Base-by-base conservation (phyloP, 2,888 invertebrate genomes). In the Netelia melanura region DNA sequence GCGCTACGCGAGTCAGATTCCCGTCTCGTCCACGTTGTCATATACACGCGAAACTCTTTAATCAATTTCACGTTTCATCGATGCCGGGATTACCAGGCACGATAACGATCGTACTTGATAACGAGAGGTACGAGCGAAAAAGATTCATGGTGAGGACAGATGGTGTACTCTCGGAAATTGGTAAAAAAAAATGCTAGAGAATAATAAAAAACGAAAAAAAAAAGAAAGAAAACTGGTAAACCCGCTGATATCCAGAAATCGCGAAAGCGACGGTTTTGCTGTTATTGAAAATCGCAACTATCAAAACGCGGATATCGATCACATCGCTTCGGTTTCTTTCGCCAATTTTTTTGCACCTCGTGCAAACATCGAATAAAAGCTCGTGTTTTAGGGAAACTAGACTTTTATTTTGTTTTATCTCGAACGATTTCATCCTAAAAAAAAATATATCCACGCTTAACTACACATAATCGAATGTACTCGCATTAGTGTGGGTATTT, bases 51-150 rank as follows among this genome's bases (percentile, higher is more conserved):
- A 58, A 58, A 58, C n/a, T 62, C 52, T 70, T 52, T 78, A 30
- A 61, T 78, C 77, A 64, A 67, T 78, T 78, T 68, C 44, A 48
- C 43, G 68, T 68, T 78, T 78, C 77, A 48, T 62, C 68, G 68
- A 62, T 67, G 48, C 25, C 25, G 44, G 61, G 68, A 70, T 78
- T 78, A 78, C 78, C 14, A 62, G 17, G 48, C 48, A 17, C 68
- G 68, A 78, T 70, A 78, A 78, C 78, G 78, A 78, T 70, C 70
- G n/a, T 14, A 43, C 11, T 30, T 52, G 78, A 78, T 70, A 61
- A 70, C 70, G 70, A 38, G 68, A 70, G 68, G 38, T 25, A 38
- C 23, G 23, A 68, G 11, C 30, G 44, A 68, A 30, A 68, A 68
- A 30, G 25, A 70, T 17, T 17, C 58, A 58, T 58, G 3, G 58